These are phyloP conservation scores for Centroberyx gerrardi DNA, from an alignment of 2,797 vertebrate genomes.

Conservation along the genomic window DNA sequence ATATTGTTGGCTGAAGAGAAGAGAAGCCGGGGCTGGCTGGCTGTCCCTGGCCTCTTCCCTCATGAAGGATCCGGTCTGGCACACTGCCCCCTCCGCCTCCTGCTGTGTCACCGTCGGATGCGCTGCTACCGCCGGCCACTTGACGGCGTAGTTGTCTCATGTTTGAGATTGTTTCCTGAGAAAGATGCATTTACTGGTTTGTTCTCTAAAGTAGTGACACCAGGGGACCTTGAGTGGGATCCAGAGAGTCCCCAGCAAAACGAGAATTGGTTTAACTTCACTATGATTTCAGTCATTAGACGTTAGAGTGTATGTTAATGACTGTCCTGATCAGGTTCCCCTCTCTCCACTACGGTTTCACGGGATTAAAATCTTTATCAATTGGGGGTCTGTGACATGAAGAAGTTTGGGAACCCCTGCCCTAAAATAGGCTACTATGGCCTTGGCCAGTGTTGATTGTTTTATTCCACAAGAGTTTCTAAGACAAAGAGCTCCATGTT, in stretches of 20 bases:
- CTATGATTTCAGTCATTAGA: too few species aligned
- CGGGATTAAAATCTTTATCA: too few species aligned
- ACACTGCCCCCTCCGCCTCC: slow-evolving; percentile 73
- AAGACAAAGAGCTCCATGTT: too few species aligned
- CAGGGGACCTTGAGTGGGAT: too few species aligned
- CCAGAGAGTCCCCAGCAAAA: not conserved
- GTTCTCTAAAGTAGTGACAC: not conserved
- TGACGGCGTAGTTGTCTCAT: slow-evolving; percentile 52
- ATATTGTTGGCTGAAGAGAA: slow-evolving; percentile 69
- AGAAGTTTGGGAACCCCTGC: too few species aligned
- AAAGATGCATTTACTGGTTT: not conserved
- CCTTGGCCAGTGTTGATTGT: too few species aligned
- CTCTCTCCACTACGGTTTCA: too few species aligned
- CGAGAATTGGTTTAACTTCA: not conserved
- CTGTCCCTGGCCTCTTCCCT: slow-evolving; percentile 86
- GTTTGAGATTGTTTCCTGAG: not conserved
- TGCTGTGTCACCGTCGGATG: slow-evolving; percentile 81
- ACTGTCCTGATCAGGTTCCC: too few species aligned
- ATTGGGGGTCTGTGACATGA: too few species aligned
- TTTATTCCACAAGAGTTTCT: too few species aligned
- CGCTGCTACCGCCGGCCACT: slow-evolving; percentile 38
- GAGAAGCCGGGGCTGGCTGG: slow-evolving; percentile 85
- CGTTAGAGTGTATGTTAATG: too few species aligned
- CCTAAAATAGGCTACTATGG: too few species aligned
- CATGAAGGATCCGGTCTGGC: slow-evolving; percentile 86